Percentiles rank a stretch among this genome's conserved stretches.
Evolutionary conservation across 2,888 invertebrate species (phyloP).

Genomic region (Hyposoter dolosus): DNA sequence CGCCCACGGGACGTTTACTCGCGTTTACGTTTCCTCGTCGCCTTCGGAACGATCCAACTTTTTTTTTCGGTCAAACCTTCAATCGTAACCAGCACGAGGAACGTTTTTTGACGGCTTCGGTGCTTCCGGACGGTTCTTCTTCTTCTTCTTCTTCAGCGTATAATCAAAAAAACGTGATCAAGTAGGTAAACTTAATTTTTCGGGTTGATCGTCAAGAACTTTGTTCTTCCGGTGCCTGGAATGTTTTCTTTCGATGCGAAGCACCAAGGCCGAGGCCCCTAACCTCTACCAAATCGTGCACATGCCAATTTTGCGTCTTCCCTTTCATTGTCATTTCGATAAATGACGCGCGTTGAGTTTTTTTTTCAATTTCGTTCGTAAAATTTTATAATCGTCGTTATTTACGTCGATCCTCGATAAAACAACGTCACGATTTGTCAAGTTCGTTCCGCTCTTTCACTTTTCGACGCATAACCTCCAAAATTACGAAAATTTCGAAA

Average conservation of each 20-base stretch:
- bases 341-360: no score
- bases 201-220: background rate
- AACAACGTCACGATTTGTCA: background rate
- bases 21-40: background rate
- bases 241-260: background rate
- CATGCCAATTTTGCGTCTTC: background rate
- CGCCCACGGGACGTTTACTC: background rate
- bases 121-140: background rate
- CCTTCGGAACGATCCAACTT: background rate
- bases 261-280: background rate
- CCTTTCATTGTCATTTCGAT: background rate
- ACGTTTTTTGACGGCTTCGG: slow-evolving; percentile 7
- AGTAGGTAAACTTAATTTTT: background rate
- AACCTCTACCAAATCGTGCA: background rate
- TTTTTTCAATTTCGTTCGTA: no score
- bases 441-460: background rate
- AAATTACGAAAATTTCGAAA: background rate
- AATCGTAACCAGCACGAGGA: background rate
- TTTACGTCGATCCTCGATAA: background rate
- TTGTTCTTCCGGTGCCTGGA: background rate
- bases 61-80: slow-evolving; percentile 16
- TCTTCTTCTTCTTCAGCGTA: background rate
- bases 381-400: no score
- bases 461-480: background rate
- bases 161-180: background rate